Conservation (phyloP, 2,888 invertebrate species). For the Rhingia campestris region DNA sequence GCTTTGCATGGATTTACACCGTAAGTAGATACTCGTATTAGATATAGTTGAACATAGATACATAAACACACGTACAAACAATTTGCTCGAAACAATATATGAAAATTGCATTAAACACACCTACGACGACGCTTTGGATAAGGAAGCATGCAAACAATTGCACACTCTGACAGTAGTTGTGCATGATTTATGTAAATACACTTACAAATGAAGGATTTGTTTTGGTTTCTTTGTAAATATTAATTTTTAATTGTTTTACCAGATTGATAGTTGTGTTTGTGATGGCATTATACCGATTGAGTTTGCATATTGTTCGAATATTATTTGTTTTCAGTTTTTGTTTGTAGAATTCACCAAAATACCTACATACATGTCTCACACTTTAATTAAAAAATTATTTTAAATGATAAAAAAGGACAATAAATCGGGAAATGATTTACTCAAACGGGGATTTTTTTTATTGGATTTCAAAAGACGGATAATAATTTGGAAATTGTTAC, state of each 20-base stretch:
- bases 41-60: constrained; percentile 74
- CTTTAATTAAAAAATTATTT: neutral
- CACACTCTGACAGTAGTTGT: constrained; percentile 35
- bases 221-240: constrained; percentile 3
- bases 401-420: neutral
- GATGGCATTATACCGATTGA: constrained; percentile 9
- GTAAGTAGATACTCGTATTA: constrained; percentile 86
- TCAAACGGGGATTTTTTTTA: too few relatives aligned
- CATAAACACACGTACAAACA: constrained; percentile 77
- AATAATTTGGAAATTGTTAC: too few relatives aligned
- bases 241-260: constrained; percentile 11
- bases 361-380: constrained; percentile 33
- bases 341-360: constrained; percentile 27
- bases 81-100: constrained; percentile 71
- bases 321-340: constrained; percentile 1
- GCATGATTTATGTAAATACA: constrained; percentile 33
- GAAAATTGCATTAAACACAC: constrained; percentile 10
- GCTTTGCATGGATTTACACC: constrained; percentile 95
- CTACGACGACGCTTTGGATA: constrained; percentile 21
- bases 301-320: constrained; percentile 1
- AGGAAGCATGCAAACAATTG: constrained; percentile 51
- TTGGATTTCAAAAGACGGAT: too few relatives aligned
- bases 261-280: constrained; percentile 27
- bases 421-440: neutral
- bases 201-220: constrained; percentile 6